These are phyloP conservation scores for Scaptomyza hsui DNA, from an alignment of 1,140 invertebrate genomes.

Conservation along the genomic window DNA sequence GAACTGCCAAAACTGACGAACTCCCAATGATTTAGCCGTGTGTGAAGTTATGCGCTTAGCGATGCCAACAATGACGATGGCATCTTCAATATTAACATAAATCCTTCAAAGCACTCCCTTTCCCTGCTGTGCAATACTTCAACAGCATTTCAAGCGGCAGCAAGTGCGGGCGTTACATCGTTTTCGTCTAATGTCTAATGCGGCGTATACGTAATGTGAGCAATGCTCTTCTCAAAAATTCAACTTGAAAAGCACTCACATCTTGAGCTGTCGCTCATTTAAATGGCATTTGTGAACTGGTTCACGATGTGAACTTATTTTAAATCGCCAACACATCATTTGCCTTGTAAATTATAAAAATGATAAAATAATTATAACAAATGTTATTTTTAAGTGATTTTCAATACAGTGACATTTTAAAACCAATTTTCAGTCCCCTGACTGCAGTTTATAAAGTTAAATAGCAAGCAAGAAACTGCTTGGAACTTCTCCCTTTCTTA, in stretches of 20 bases:
- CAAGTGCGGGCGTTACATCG: slow-evolving; percentile 32
- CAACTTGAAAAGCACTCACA: slow-evolving; percentile 8
- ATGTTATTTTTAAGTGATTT: background rate
- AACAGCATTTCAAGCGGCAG: slow-evolving; percentile 60
- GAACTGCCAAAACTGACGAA: slow-evolving; percentile 3
- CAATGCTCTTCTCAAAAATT: slow-evolving; percentile 19
- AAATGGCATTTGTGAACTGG: background rate
- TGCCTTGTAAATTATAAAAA: background rate
- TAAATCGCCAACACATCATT: background rate
- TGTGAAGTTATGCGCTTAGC: slow-evolving; percentile 66
- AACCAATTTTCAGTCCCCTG: slow-evolving; percentile 20
- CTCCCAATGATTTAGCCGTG: slow-evolving; percentile 32
- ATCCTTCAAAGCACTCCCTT: slow-evolving; percentile 54
- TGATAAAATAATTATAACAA: background rate
- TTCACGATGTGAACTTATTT: background rate
- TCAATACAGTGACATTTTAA: background rate
- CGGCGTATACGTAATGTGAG: slow-evolving; percentile 47
- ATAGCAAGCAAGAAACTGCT: background rate
- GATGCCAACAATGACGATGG: slow-evolving; percentile 65
- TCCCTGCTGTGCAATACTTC: slow-evolving; percentile 39
- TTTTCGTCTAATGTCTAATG: slow-evolving; percentile 49
- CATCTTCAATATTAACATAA: slow-evolving; percentile 77
- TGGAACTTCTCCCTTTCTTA: background rate
- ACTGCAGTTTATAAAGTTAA: slow-evolving; percentile 46
- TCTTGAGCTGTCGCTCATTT: background rate